Evolutionary conservation across 2,797 vertebrate species (phyloP).

Genomic region (Schizopygopsis pylzovi): DNA sequence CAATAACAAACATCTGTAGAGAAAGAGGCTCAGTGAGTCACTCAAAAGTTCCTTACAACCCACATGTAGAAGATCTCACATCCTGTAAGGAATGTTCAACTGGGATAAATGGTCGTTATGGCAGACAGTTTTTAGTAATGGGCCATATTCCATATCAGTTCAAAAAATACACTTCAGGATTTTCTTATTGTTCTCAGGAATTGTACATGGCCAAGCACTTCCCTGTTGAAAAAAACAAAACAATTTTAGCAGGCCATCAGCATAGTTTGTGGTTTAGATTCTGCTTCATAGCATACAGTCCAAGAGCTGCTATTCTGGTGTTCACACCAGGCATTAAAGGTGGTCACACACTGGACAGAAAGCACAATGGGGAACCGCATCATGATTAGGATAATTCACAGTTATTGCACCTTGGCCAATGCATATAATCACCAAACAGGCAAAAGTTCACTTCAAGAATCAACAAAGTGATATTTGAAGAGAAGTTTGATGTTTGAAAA

Average conservation of each 20-base stretch:
- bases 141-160: slow-evolving; percentile 26
- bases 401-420: too few relatives aligned
- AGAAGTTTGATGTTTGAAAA: too few relatives aligned
- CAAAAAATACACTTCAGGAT: not conserved
- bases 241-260: not conserved
- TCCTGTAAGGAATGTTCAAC: slow-evolving; percentile 47
- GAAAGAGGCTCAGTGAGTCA: slow-evolving; percentile 51
- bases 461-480: not conserved
- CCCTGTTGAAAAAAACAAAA: not conserved
- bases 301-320: not conserved
- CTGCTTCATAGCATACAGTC: not conserved
- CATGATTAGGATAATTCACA: too few relatives aligned
- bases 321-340: not conserved
- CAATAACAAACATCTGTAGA: slow-evolving; percentile 75
- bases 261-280: not conserved
- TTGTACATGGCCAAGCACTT: not conserved
- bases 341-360: too few relatives aligned
- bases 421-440: not conserved
- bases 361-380: not conserved
- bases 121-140: not conserved
- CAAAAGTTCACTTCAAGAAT: not conserved
- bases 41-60: slow-evolving; percentile 22
- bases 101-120: slow-evolving; percentile 40
- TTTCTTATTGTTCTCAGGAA: not conserved
- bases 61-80: slow-evolving; percentile 37